Percentiles rank a stretch among this genome's conserved stretches.
Conservation (phyloP, 2,888 invertebrate genomes). For the Tenthredo scrophulariae region DNA sequence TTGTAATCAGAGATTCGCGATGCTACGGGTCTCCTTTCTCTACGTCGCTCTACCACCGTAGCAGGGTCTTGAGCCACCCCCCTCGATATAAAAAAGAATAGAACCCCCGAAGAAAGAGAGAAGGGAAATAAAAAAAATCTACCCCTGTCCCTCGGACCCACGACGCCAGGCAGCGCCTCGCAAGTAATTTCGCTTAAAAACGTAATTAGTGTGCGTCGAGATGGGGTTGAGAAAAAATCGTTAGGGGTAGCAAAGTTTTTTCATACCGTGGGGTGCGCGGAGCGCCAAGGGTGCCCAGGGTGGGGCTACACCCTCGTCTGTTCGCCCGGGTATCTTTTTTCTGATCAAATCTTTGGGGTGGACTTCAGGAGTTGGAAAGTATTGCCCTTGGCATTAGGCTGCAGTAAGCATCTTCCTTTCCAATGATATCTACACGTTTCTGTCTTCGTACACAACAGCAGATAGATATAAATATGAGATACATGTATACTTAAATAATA, state of each 20-base stretch:
- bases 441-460: background rate
- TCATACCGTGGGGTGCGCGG: slow-evolving; percentile 52
- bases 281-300: slow-evolving; percentile 67
- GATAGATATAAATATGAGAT: background rate
- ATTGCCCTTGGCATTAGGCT: slow-evolving; percentile 40
- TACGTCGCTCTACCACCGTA: slow-evolving; percentile 23
- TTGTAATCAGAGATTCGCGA: slow-evolving; percentile 64
- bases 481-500: background rate
- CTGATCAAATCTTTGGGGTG: slow-evolving; percentile 71
- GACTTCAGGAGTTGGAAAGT: slow-evolving; percentile 61
- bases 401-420: slow-evolving; percentile 37
- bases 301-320: slow-evolving; percentile 65
- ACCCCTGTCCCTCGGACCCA: slow-evolving; percentile 47
- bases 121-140: slow-evolving; percentile 40
- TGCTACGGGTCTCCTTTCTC: slow-evolving; percentile 32
- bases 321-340: slow-evolving; percentile 57
- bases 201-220: slow-evolving; percentile 75
- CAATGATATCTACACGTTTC: slow-evolving; percentile 4
- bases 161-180: slow-evolving; percentile 62
- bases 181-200: slow-evolving; percentile 77
- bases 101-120: slow-evolving; percentile 29
- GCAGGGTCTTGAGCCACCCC: slow-evolving; percentile 34
- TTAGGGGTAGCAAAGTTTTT: slow-evolving; percentile 69
- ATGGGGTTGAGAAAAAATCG: slow-evolving; percentile 74
- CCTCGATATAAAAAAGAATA: slow-evolving; percentile 40